Evolutionary conservation across 2,888 invertebrate genomes (phyloP), one percentile per base, ranked within the genome.

Genomic region (Cylloceria caligata): DNA sequence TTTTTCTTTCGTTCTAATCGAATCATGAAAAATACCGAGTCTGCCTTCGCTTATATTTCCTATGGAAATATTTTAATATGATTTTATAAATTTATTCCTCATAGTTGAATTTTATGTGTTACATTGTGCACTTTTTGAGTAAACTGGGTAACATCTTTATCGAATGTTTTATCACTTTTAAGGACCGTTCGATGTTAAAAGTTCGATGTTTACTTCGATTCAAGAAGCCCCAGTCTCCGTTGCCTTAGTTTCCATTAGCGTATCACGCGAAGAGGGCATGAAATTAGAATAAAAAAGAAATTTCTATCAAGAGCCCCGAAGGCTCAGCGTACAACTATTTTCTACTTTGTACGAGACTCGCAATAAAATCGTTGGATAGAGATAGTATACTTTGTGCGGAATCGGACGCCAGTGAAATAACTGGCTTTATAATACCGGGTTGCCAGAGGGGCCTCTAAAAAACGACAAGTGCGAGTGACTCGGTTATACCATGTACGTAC

Each of bases 191-290:
- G 4, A 49, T 19, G 21, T 49, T 42, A n/a, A 42, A 2, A 45
- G 16, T 16, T 7, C 16, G 2, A 45, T n/a, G n/a, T 4, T 47
- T 47, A 0, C 7, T 19, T 19, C 6, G 47, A 19, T 47, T 19
- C 47, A 47, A 47, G 4, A 19, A 47, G 47, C 47, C 19, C 19
- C 19, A 4, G 60, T 62, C 75, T 47, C 62, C 52, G 39, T 75
- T 55, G 69, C 36, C 68, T 72, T 42, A 72, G 65, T 84, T 78
- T 84, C 78, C 75, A 84, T 84, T 80, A 84, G 80, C 71, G 60
- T 69, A 83, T 83, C 72, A 49, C 34, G 45, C 47, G 57, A 65
- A 62, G 30, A 16, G 13, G 36, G n/a, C 49, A 49, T 52, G 24
- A 52, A 52, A 64, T 36, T 1, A 52, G 30, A 11, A 27, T 24